These are phyloP conservation scores for Polypterus senegalus DNA, from an alignment of 2,113 vertebrate genomes.

Conservation along the genomic window DNA sequence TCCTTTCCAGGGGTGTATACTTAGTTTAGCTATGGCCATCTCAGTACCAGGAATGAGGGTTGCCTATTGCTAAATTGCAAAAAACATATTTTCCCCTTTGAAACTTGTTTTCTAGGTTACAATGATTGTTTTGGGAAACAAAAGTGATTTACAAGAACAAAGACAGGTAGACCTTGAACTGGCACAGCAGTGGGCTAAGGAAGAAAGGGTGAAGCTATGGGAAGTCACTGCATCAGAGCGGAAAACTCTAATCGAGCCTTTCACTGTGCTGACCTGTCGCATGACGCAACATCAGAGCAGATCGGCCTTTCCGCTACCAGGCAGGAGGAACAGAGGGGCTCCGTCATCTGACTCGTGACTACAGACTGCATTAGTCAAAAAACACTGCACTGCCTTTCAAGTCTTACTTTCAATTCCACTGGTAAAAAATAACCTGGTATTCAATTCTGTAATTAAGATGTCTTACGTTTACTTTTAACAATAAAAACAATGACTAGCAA, in stretches of 20 bases:
- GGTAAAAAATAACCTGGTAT: no score
- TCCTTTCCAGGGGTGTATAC: no score
- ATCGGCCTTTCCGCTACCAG: conserved; percentile 77
- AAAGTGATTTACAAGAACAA: conserved; percentile 67
- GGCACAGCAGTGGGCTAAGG: conserved; percentile 79
- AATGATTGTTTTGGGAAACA: conserved; percentile 82
- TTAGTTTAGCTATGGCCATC: no score
- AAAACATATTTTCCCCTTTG: neutral
- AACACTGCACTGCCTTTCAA: no score
- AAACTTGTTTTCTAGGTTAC: conserved; percentile 51
- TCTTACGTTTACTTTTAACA: no score
- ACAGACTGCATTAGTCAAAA: conserved; percentile 1
- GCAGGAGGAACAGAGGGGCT: conserved; percentile 78
- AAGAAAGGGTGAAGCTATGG: conserved; percentile 83
- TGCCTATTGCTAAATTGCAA: neutral
- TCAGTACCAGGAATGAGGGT: neutral
- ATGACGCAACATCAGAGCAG: conserved; percentile 89
- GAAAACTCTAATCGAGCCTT: conserved; percentile 75
- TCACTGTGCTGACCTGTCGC: conserved; percentile 77
- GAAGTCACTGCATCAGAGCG: conserved; percentile 79
- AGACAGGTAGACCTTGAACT: conserved; percentile 74
- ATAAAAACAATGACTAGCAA: no score
- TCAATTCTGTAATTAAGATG: no score
- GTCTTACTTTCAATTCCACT: no score
- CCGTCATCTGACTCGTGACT: conserved; percentile 63